Conservation (phyloP, 64 coral and sea anemone genomes). For the Trachythela sp. region DNA sequence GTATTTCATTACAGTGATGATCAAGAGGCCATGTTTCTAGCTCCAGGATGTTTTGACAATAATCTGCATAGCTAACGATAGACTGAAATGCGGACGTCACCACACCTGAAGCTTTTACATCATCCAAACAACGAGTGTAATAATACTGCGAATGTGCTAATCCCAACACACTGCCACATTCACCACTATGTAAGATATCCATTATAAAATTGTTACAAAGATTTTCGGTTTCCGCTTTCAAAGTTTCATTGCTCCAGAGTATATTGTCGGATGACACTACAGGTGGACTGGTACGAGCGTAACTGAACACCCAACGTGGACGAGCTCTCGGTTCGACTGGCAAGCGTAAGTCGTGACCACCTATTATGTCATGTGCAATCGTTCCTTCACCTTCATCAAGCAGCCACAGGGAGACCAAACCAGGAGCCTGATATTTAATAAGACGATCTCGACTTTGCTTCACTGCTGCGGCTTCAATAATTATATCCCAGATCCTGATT, state of each 20-base stretch:
- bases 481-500: constrained; percentile 65
- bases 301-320: constrained; percentile 79
- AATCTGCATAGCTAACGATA: constrained; percentile 73
- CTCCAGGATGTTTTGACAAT: constrained; percentile 51
- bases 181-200: constrained; percentile 30
- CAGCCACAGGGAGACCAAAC: constrained; percentile 67
- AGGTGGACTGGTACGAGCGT: constrained; percentile 51
- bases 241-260: constrained; percentile 54
- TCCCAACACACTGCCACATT: constrained; percentile 41
- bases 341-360: constrained; percentile 51
- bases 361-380: constrained; percentile 43
- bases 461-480: constrained; percentile 58
- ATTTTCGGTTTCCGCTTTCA: constrained; percentile 40
- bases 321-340: constrained; percentile 53
- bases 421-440: constrained; percentile 43
- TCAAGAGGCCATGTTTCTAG: constrained; percentile 47
- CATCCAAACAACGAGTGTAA: constrained; percentile 60
- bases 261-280: neutral
- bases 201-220: constrained; percentile 69
- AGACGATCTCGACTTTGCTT: constrained; percentile 67
- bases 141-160: constrained; percentile 60
- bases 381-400: constrained; percentile 83
- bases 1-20: constrained; percentile 59
- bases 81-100: constrained; percentile 50
- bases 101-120: constrained; percentile 47